phyloP scores from a whole-genome alignment of 1,140 invertebrate genomes.

The Stegodyphus mimosarum region DNA sequence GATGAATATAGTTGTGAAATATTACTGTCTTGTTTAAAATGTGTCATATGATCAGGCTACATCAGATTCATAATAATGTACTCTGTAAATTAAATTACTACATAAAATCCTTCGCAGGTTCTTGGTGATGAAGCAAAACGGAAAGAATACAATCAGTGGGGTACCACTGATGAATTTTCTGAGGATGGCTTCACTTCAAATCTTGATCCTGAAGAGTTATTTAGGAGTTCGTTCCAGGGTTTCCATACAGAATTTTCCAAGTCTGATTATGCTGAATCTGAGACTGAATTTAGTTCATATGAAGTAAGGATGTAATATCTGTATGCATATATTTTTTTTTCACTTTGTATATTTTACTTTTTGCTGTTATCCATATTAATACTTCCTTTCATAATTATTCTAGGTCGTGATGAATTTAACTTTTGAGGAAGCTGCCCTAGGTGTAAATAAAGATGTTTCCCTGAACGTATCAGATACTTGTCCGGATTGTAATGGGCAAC shows the following conservation, averaged over 20 bases:
- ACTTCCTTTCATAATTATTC: background rate
- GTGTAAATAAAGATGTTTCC: conserved; percentile 92
- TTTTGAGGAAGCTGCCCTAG: conserved; percentile 95
- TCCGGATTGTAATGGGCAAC: conserved; percentile 84
- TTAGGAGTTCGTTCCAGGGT: conserved; percentile 74
- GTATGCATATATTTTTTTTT: too few species aligned
- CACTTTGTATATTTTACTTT: too few species aligned
- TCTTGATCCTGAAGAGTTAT: conserved; percentile 95
- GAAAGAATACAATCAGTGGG: conserved; percentile 94
- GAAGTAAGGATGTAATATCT: conserved; percentile 72
- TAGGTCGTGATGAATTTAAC: conserved; percentile 88
- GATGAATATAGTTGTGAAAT: too few species aligned
- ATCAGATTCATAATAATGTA: too few species aligned
- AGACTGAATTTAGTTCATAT: conserved; percentile 91
- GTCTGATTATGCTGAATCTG: conserved; percentile 83
- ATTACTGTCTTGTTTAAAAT: too few species aligned
- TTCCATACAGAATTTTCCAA: conserved; percentile 39
- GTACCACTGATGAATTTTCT: conserved; percentile 75
- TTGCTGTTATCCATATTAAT: too few species aligned
- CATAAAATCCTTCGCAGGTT: conserved; percentile 73
- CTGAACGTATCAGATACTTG: conserved; percentile 95
- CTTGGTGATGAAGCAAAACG: conserved; percentile 93
- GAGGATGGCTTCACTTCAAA: conserved; percentile 75
- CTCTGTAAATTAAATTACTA: too few species aligned
- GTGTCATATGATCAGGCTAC: too few species aligned